Percentiles rank a stretch among this genome's conserved stretches.
Evolutionary conservation across 2,113 vertebrate species (phyloP).

Genomic region (Campylorhamphus procurvoides): DNA sequence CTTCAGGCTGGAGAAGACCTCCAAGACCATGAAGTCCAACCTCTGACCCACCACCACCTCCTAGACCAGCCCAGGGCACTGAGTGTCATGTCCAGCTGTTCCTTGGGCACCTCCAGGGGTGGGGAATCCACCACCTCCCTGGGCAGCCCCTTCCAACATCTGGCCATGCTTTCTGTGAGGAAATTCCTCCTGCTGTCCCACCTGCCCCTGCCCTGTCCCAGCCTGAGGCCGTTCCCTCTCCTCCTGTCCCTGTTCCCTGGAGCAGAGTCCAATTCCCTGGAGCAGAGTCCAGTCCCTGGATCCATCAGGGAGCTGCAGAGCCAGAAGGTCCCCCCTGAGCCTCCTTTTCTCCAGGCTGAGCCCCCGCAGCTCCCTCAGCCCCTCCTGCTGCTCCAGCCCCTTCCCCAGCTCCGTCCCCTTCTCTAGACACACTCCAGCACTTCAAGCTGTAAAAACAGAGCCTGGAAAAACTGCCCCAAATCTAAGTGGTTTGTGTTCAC

Average conservation of each 20-base stretch:
- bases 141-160: not conserved
- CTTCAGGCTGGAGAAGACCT: not conserved
- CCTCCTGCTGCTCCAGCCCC: not conserved
- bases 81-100: rapidly evolving
- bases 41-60: not conserved
- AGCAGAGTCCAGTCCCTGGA: too few relatives aligned
- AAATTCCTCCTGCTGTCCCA: rapidly evolving
- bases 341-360: not conserved
- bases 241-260: not conserved
- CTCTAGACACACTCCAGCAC: not conserved
- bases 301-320: not conserved
- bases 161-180: too few relatives aligned
- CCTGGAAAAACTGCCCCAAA: not conserved
- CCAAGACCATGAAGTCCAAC: not conserved
- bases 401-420: not conserved
- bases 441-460: not conserved
- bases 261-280: rapidly evolving
- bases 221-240: rapidly evolving
- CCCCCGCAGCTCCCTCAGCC: not conserved
- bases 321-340: not conserved
- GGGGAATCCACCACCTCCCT: not conserved
- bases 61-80: not conserved
- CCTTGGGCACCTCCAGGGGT: not conserved
- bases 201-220: rapidly evolving
- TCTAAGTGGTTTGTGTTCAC: not conserved